Conservation (phyloP, 2,888 invertebrate species). For the Octodonta nipae region DNA sequence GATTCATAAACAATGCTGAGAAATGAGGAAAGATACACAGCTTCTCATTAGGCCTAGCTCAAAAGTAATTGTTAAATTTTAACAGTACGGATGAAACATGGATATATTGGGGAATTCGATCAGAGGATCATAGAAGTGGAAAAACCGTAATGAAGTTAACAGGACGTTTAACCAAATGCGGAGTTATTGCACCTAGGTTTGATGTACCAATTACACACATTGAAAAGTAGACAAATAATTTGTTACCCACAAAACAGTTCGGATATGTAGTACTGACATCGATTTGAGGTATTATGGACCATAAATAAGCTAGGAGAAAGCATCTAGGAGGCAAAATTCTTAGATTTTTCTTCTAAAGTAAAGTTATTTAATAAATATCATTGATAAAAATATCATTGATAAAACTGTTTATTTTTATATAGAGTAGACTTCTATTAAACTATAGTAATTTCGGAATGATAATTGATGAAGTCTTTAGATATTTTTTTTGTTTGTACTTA, state of each 20-base stretch:
- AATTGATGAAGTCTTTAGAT: too few species aligned
- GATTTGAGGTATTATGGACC: slow-evolving; percentile 99
- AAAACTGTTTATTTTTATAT: slow-evolving; percentile 8
- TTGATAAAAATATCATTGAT: slow-evolving; percentile 18
- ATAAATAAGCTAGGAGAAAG: slow-evolving; percentile 99
- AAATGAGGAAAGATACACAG: slow-evolving; percentile 97
- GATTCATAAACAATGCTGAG: slow-evolving; percentile 98
- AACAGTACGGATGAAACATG: slow-evolving; percentile 99
- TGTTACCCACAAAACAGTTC: slow-evolving; percentile 97
- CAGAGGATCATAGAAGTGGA: slow-evolving; percentile 97
- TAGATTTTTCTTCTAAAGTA: slow-evolving; percentile 94
- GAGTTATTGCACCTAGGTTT: slow-evolving; percentile 96
- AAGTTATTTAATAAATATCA: slow-evolving; percentile 29
- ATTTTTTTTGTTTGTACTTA: too few species aligned
- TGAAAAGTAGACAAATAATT: slow-evolving; percentile 95
- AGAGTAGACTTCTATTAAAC: too few species aligned
- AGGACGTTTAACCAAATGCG: slow-evolving; percentile 97
- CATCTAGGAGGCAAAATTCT: slow-evolving; percentile 99
- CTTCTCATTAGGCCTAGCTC: slow-evolving; percentile 96
- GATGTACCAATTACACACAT: slow-evolving; percentile 92
- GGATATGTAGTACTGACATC: slow-evolving; percentile 97
- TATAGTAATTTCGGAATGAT: too few species aligned
- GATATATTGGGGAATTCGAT: slow-evolving; percentile 99
- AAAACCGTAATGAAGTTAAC: slow-evolving; percentile 99
- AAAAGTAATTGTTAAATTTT: slow-evolving; percentile 98